Conservation (phyloP, 2,888 invertebrate genomes). For the Omphaloscelis lunosa region DNA sequence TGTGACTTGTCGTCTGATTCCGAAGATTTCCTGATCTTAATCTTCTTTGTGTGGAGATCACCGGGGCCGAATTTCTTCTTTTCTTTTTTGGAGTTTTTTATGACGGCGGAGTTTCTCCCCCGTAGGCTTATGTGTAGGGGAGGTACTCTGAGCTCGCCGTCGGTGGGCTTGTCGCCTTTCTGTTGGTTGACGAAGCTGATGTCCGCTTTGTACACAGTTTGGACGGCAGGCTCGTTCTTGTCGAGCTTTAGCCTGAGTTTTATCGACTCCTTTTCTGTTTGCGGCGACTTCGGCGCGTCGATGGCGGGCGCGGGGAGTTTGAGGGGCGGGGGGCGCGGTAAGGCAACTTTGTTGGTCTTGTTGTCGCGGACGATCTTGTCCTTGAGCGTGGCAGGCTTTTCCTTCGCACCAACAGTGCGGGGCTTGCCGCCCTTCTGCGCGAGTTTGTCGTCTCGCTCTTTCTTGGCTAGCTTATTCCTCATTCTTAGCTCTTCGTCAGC, state of each 20-base stretch:
- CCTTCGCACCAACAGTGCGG: slow-evolving; percentile 81
- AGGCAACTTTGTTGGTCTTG: slow-evolving; percentile 85
- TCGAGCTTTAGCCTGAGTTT: slow-evolving; percentile 95
- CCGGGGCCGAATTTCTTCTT: slow-evolving; percentile 90
- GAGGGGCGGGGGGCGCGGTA: slow-evolving; percentile 78
- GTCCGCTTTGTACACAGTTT: slow-evolving; percentile 95
- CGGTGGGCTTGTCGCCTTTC: slow-evolving; percentile 88
- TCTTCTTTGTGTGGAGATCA: slow-evolving; percentile 89
- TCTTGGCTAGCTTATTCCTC: slow-evolving; percentile 70
- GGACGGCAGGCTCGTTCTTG: slow-evolving; percentile 94
- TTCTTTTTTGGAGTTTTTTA: slow-evolving; percentile 94
- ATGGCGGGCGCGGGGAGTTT: slow-evolving; percentile 73
- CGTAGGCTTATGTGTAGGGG: slow-evolving; percentile 96
- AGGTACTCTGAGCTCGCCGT: slow-evolving; percentile 95
- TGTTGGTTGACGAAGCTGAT: slow-evolving; percentile 93
- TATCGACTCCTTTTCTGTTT: slow-evolving; percentile 93
- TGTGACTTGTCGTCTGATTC: slow-evolving; percentile 83
- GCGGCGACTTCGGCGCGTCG: slow-evolving; percentile 82
- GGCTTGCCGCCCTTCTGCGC: slow-evolving; percentile 86
- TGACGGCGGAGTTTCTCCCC: slow-evolving; percentile 96
- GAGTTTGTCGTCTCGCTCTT: slow-evolving; percentile 81
- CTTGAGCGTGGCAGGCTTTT: slow-evolving; percentile 84
- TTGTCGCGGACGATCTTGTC: slow-evolving; percentile 85
- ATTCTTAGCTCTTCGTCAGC: slow-evolving; percentile 79
- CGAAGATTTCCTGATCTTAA: slow-evolving; percentile 86